Evolutionary conservation across 2,888 invertebrate species (phyloP).

Genomic region (Tipula helvola): DNA sequence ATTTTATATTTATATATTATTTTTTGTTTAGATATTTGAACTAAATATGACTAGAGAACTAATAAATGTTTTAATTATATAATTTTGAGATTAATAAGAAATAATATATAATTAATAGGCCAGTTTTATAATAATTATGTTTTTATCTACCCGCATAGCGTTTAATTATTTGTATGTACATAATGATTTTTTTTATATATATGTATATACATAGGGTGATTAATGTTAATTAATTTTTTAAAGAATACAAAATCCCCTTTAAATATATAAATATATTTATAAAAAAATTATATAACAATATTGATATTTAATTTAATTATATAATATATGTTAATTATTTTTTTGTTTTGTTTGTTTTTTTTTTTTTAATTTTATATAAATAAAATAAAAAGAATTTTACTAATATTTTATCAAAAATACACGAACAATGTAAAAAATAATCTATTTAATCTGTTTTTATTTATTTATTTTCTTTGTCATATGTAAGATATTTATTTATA

Average conservation of each 20-base stretch:
- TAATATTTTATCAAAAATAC: conserved; percentile 10
- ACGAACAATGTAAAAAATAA: conserved; percentile 9
- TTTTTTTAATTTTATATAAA: neutral
- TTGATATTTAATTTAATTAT: neutral
- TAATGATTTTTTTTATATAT: neutral
- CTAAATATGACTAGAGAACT: neutral
- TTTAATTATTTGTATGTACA: neutral
- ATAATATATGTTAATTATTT: neutral
- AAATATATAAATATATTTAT: neutral
- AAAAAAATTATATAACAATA: conserved; percentile 4
- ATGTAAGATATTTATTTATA: conserved; percentile 8
- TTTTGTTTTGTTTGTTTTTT: conserved; percentile 6
- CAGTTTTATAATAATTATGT: neutral
- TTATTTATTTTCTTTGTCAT: neutral
- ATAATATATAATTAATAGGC: neutral
- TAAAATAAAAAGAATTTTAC: conserved; percentile 8
- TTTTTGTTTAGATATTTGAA: neutral
- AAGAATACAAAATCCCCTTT: neutral
- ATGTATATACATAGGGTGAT: neutral
- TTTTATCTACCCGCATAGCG: conserved; percentile 7
- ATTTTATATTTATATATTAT: neutral
- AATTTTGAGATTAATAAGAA: neutral
- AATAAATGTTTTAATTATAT: neutral
- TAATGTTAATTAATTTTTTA: neutral
- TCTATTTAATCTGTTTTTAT: neutral